These are phyloP conservation scores for Mormyrus lacerda DNA, from an alignment of 2,113 vertebrate genomes.

Conservation along the genomic window DNA sequence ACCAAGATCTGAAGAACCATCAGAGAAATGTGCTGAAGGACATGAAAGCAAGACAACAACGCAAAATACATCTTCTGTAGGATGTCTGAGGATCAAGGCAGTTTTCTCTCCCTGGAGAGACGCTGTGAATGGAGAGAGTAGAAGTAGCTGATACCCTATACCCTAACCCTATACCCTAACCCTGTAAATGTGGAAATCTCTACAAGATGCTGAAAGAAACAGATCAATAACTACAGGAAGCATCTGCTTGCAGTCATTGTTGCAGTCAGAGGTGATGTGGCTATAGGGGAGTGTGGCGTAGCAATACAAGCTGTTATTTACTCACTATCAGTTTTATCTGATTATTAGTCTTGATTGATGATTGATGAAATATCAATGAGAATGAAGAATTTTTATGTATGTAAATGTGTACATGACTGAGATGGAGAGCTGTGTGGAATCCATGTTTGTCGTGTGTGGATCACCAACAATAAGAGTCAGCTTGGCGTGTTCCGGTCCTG, in stretches of 20 bases:
- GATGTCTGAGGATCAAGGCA: background rate
- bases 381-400: background rate
- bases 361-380: background rate
- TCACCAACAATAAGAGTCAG: background rate
- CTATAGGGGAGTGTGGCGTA: background rate
- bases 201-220: background rate
- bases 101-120: background rate
- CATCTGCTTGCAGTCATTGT: background rate
- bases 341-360: background rate
- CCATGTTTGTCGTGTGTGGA: background rate
- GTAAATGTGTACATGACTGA: background rate
- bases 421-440: background rate
- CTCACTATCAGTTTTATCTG: background rate
- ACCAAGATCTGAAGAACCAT: background rate
- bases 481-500: background rate
- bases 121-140: background rate
- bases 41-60: background rate
- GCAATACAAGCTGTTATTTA: background rate
- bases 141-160: background rate
- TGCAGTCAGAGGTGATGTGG: background rate
- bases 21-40: background rate
- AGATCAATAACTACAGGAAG: background rate
- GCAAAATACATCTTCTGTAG: background rate
- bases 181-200: background rate
- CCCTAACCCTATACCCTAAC: background rate